Base-by-base conservation (phyloP, 1,140 invertebrate species). In the Leptonema lineaticorne region DNA sequence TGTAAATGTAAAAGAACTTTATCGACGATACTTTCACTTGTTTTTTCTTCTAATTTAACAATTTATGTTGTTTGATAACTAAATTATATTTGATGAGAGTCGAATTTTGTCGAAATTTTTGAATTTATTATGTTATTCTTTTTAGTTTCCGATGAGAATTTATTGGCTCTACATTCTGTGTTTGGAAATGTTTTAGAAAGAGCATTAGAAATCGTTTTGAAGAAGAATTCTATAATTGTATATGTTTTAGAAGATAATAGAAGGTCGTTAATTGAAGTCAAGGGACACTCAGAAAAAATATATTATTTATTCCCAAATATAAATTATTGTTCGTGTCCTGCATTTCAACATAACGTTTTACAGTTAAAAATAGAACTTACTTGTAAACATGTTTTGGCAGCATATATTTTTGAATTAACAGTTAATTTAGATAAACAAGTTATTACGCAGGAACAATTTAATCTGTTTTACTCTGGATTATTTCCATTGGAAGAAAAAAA, bases 301-400 rank as follows among this genome's bases (percentile, higher is more conserved):
- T 89, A 87, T 70, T 84, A 81, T 41, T 71, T 90, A 11, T 87
- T 87, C 72, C 84, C 85, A 0, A 75, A 81, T 53, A 76, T 88
- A 16, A 89, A 89, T 75, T 89, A 82, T 74, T 90, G 88, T 72
- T 78, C 81, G 1, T 90, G 88, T 75, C 73, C 70, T 53, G 82
- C 84, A 18, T 89, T 83, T 69, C 84, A 85, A 69, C 80, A 79
- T 56, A 82, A 87, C 71, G 86, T 89, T 65, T 74, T 89, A 37
- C 78, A 80, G 53, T 73, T 77, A 26, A 79, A 79, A 71, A 75
- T 75, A 33, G 75, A 79, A 67, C 77, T 86, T 26, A 88, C 84
- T 16, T 90, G 87, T 73, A 85, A 90, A 74, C 89, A 91, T 75
- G 77, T 90, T 37, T 74, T 91, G 67, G 88, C 85, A 8, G 81